Conservation (phyloP, 2,888 invertebrate genomes). For the Himalopsyche tibetana region DNA sequence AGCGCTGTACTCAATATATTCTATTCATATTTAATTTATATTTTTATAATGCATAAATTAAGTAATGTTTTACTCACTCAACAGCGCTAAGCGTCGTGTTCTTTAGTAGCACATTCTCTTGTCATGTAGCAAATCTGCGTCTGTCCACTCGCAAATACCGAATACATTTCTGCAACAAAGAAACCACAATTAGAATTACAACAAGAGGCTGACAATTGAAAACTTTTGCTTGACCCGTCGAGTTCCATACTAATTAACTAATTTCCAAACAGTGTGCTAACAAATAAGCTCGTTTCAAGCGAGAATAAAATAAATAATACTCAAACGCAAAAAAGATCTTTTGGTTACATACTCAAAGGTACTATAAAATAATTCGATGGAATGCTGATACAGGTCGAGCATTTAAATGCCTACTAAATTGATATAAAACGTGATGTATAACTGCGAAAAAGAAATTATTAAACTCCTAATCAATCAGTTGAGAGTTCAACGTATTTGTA, state of each 20-base stretch:
- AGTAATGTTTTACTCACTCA: slow-evolving; percentile 59
- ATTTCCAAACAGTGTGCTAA: too few relatives aligned
- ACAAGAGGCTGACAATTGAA: slow-evolving; percentile 2
- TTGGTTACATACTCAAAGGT: neutral
- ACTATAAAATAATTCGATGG: too few relatives aligned
- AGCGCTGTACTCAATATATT: too few relatives aligned
- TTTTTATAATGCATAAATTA: neutral
- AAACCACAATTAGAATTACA: slow-evolving; percentile 48
- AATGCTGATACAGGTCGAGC: too few relatives aligned
- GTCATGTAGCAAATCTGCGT: slow-evolving; percentile 49
- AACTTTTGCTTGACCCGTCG: slow-evolving; percentile 8
- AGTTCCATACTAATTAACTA: neutral
- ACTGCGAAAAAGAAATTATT: too few relatives aligned
- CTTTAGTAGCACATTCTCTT: slow-evolving; percentile 53
- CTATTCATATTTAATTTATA: neutral
- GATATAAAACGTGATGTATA: too few relatives aligned
- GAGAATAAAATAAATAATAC: neutral
- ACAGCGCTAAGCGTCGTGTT: slow-evolving; percentile 58
- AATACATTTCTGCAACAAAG: slow-evolving; percentile 50
- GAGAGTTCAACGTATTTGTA: too few relatives aligned
- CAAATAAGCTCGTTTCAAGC: too few relatives aligned
- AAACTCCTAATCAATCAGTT: too few relatives aligned
- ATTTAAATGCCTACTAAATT: too few relatives aligned
- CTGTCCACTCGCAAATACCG: slow-evolving; percentile 36
- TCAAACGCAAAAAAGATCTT: neutral